These are phyloP conservation scores for Mola mola DNA, from an alignment of 2,113 vertebrate genomes.

Conservation along the genomic window DNA sequence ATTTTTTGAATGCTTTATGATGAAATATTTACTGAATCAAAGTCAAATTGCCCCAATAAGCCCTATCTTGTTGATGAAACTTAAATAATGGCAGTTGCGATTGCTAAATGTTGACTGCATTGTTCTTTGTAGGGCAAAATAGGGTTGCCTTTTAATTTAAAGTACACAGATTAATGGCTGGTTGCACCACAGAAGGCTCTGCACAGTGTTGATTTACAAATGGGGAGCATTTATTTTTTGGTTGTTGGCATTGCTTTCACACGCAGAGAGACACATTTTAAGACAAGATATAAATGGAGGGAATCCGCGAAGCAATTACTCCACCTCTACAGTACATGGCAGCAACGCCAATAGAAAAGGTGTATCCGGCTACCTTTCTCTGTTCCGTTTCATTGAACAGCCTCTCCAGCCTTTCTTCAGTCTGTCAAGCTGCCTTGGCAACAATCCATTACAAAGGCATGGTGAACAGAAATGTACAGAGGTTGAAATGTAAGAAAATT, in stretches of 20 bases:
- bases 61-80: no score
- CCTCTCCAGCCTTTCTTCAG: conserved; percentile 54
- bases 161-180: conserved; percentile 17
- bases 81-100: no score
- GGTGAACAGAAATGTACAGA: conserved; percentile 61
- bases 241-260: conserved; percentile 28
- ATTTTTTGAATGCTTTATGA: no score
- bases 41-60: no score
- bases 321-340: conserved; percentile 56
- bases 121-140: background rate
- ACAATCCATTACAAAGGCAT: conserved; percentile 59
- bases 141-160: conserved; percentile 6
- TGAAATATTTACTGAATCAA: no score
- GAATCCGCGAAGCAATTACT: conserved; percentile 65
- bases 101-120: no score
- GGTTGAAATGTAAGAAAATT: conserved; percentile 64
- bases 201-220: conserved; percentile 58
- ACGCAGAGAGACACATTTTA: conserved; percentile 35
- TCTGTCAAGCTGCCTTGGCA: conserved; percentile 63
- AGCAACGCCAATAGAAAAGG: conserved; percentile 49
- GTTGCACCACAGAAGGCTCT: conserved; percentile 20
- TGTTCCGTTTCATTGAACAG: conserved; percentile 63
- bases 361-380: conserved; percentile 49
- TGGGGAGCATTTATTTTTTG: conserved; percentile 18
- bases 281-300: conserved; percentile 63